These are phyloP conservation scores for Sinonovacula constricta DNA, from an alignment of 1,140 invertebrate species.

Conservation along the genomic window DNA sequence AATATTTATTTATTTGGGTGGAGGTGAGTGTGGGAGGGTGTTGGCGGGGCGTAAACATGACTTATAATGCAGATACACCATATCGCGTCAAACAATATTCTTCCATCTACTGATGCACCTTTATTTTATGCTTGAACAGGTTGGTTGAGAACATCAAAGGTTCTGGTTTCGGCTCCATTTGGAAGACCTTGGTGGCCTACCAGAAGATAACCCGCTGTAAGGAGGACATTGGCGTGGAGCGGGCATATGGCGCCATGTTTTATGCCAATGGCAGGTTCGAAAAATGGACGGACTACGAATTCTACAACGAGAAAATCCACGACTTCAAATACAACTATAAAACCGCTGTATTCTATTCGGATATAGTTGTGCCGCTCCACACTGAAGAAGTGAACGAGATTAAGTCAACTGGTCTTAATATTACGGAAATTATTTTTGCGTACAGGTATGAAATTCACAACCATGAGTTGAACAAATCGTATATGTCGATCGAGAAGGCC, in stretches of 20 bases:
- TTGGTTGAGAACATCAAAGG: slow-evolving; percentile 59
- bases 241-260: slow-evolving; percentile 64
- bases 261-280: slow-evolving; percentile 63
- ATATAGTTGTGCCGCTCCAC: slow-evolving; percentile 31
- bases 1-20: too few relatives aligned
- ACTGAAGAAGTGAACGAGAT: slow-evolving; percentile 20
- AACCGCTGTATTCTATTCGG: slow-evolving; percentile 39
- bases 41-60: too few relatives aligned
- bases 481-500: slow-evolving; percentile 43
- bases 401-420: slow-evolving; percentile 44
- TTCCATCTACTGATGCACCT: too few relatives aligned
- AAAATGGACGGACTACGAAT: slow-evolving; percentile 57
- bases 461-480: slow-evolving; percentile 26
- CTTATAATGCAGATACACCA: too few relatives aligned
- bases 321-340: slow-evolving; percentile 46
- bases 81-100: too few relatives aligned
- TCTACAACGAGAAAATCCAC: slow-evolving; percentile 60
- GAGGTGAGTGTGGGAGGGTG: too few relatives aligned
- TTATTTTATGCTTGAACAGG: too few relatives aligned
- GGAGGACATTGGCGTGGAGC: slow-evolving; percentile 65
- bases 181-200: slow-evolving; percentile 68
- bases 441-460: slow-evolving; percentile 57
- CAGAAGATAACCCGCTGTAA: slow-evolving; percentile 66
- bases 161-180: slow-evolving; percentile 61
- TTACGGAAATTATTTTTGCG: slow-evolving; percentile 52